Evolutionary conservation across 2,888 invertebrate species (phyloP).

Genomic region (Epinotia ramella): DNA sequence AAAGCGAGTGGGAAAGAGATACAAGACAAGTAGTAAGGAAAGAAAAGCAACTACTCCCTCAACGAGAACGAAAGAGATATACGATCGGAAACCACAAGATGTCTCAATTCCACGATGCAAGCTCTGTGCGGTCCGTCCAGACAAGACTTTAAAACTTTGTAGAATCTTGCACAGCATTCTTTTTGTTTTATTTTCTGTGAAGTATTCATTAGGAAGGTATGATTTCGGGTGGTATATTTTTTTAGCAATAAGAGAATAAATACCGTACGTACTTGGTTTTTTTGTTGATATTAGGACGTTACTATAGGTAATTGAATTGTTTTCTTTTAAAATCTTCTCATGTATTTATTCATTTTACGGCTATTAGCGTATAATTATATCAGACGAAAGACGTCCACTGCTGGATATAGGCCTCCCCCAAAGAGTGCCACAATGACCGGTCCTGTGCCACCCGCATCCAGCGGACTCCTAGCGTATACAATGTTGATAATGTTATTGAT

Average conservation of each 20-base stretch:
- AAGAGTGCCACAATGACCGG: no score
- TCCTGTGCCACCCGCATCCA: no score
- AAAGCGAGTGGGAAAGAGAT: conserved; percentile 76
- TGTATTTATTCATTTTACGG: background rate
- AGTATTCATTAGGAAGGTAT: conserved; percentile 33
- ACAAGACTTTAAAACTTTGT: conserved; percentile 71
- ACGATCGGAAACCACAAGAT: conserved; percentile 85
- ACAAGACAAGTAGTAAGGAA: conserved; percentile 72
- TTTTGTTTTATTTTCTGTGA: conserved; percentile 63
- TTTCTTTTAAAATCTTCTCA: background rate
- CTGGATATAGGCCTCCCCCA: no score
- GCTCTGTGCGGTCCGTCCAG: conserved; percentile 82
- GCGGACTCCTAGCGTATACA: no score
- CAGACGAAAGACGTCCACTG: no score
- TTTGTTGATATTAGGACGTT: background rate
- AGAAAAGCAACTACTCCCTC: conserved; percentile 69
- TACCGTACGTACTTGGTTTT: background rate
- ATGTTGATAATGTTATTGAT: background rate
- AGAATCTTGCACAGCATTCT: conserved; percentile 67
- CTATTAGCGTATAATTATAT: background rate
- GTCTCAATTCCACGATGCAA: conserved; percentile 84
- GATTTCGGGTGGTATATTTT: conserved; percentile 23
- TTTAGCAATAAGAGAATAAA: conserved; percentile 24
- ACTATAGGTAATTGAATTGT: background rate
- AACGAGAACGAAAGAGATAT: conserved; percentile 72